phyloP scores from a whole-genome alignment of 2,797 vertebrate species.

The Brachymystax lenok region DNA sequence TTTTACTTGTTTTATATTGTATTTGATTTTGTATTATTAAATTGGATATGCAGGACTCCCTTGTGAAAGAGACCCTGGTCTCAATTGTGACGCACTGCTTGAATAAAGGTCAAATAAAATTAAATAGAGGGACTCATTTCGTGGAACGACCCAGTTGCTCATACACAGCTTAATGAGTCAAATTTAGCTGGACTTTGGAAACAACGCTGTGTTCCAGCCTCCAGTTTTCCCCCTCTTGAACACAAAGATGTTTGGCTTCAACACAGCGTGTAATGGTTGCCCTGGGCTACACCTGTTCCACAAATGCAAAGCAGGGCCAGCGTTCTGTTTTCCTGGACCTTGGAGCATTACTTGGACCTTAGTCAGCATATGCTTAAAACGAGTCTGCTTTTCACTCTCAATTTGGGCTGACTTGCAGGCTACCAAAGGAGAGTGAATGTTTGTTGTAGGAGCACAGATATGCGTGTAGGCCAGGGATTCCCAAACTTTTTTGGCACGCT shows the following conservation, averaged over 20 bases:
- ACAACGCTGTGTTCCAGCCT: conserved; percentile 23
- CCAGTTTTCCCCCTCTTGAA: conserved; percentile 36
- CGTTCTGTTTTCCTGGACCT: background rate
- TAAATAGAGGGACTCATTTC: too few relatives aligned
- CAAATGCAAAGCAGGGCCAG: conserved; percentile 38
- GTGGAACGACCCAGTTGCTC: background rate
- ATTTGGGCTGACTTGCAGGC: conserved; percentile 26
- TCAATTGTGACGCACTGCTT: too few relatives aligned
- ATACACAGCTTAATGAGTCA: background rate
- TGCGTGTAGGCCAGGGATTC: background rate
- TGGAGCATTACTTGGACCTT: conserved; percentile 22
- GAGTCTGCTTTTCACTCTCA: conserved; percentile 35
- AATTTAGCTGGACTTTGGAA: conserved; percentile 13
- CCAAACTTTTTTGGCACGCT: too few relatives aligned
- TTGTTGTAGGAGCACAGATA: conserved; percentile 31
- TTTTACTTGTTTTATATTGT: too few relatives aligned
- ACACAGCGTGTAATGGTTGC: conserved; percentile 32
- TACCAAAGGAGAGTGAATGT: conserved; percentile 35
- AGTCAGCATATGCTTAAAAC: conserved; percentile 51
- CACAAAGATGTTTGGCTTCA: conserved; percentile 25
- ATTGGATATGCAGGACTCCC: too few relatives aligned
- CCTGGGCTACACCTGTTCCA: conserved; percentile 56
- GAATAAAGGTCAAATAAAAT: too few relatives aligned
- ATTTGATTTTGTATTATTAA: too few relatives aligned
- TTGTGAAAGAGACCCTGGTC: too few relatives aligned